Base-by-base conservation (phyloP, 2,888 invertebrate genomes). In the Platyscelio sp. region DNA sequence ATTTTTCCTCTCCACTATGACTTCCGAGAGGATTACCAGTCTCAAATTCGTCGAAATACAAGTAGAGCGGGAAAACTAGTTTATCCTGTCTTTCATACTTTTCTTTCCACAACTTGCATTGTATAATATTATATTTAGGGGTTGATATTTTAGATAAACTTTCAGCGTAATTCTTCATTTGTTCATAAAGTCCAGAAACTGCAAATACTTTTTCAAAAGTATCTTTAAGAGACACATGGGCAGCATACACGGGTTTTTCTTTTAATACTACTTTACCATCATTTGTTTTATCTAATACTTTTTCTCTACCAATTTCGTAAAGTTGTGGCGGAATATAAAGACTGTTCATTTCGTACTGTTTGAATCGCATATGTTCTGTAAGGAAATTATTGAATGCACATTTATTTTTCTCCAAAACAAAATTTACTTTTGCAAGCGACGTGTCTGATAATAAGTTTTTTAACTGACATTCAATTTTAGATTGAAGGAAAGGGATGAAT, bases 311-410 rank as follows among this genome's bases (percentile, higher is more conserved):
- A 6, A 87, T 81, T 58, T 80, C 38, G 27, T 80, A 81, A 43
- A 80, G 11, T 60, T 86, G 22, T 20, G 83, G 81, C 20, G 60
- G 74, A 67, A 86, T 40, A 43, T 54, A 85, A 4, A 51, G 11
- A 72, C 72, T 46, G 11, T 68, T 46, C 40, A 68, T 46, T 40
- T 76, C 67, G 22, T 76, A 84, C n/a, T 49, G 43, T 33, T 75
- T 80, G n/a, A 84, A 76, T 58, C 78, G 77, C 38, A 78, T 60
- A 43, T 85, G 77, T 51, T 85, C 85, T 2, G 74, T 79, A 1
- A 54, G 68, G 54, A 71, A 85, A 40, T 79, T 85, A 11, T 33
- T 61, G 29, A 85, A 85, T 6, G 74, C 1, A 20, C 46, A 22
- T 29, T 79, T 85, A 75, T 75, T 75, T 24, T 75, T 74, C 26